Percentiles rank a stretch among this genome's conserved stretches.
These are phyloP conservation scores for Pinctada fucata DNA, from an alignment of 2,888 invertebrate species.

Conservation along the genomic window DNA sequence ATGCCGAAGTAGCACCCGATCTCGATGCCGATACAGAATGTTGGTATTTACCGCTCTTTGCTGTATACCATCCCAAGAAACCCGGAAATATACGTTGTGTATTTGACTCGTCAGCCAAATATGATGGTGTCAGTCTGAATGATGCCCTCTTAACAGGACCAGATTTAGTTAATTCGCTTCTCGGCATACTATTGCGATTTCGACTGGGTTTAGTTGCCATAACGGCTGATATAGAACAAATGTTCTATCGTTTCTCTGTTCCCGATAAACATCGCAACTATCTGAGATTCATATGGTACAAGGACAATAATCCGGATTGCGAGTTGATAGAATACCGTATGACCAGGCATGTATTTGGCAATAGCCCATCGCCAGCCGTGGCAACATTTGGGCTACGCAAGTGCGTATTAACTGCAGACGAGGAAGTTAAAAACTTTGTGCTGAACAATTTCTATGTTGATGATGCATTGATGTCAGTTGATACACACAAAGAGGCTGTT, in stretches of 20 bases:
- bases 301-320: constrained; percentile 6
- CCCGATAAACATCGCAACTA: constrained; percentile 6
- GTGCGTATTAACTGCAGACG: not conserved
- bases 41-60: not conserved
- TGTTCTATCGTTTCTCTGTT: constrained; percentile 22
- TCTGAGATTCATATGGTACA: constrained; percentile 3
- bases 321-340: constrained; percentile 17
- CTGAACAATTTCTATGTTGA: constrained; percentile 8
- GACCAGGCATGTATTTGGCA: constrained; percentile 5
- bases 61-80: constrained; percentile 14
- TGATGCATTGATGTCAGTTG: constrained; percentile 11
- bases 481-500: constrained; percentile 1
- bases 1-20: not conserved
- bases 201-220: constrained; percentile 5
- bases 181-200: constrained; percentile 7
- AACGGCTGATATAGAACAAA: constrained; percentile 18
- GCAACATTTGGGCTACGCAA: constrained; percentile 8
- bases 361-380: constrained; percentile 6
- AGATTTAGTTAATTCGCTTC: constrained; percentile 5
- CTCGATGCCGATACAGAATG: not conserved
- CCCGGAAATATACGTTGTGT: constrained; percentile 8
- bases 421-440: constrained; percentile 17
- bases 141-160: constrained; percentile 19
- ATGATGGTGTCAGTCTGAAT: constrained; percentile 18
- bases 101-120: constrained; percentile 17